These are phyloP conservation scores for Pristionchus japonicus DNA, from an alignment of 2,888 invertebrate genomes.

Conservation along the genomic window DNA sequence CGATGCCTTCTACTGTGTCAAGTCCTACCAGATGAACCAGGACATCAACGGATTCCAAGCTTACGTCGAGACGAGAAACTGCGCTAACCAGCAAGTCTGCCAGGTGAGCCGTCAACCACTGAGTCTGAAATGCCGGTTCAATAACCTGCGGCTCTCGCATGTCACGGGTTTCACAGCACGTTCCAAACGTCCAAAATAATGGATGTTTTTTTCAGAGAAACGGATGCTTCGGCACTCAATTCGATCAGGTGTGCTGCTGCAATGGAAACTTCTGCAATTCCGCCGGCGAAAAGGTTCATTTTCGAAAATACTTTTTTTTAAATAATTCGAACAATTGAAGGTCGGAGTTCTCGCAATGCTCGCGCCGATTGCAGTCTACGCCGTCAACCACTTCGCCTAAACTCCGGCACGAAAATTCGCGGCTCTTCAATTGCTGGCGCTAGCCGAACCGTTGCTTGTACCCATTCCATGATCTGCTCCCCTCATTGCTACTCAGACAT, in stretches of 20 bases:
- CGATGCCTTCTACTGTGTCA: conserved; percentile 58
- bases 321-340: neutral
- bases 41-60: conserved; percentile 56
- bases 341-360: conserved; percentile 18
- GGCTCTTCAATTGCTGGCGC: neutral
- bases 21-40: conserved; percentile 54
- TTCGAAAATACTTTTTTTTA: too few species aligned
- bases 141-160: too few species aligned
- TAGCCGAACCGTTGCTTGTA: neutral
- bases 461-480: conserved; percentile 28
- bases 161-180: too few species aligned
- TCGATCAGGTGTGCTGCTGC: conserved; percentile 60
- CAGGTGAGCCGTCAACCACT: conserved; percentile 46
- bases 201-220: too few species aligned
- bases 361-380: conserved; percentile 12
- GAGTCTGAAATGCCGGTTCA: too few species aligned
- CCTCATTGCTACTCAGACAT: conserved; percentile 1
- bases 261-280: conserved; percentile 58
- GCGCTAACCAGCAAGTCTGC: conserved; percentile 58
- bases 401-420: neutral
- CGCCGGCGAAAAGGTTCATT: conserved; percentile 34
- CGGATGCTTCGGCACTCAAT: conserved; percentile 56
- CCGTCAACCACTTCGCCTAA: conserved; percentile 13
- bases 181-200: too few species aligned
- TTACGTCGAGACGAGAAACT: conserved; percentile 55